phyloP scores from a whole-genome alignment of 2,888 invertebrate species.

The Cryptocephalus moraei region DNA sequence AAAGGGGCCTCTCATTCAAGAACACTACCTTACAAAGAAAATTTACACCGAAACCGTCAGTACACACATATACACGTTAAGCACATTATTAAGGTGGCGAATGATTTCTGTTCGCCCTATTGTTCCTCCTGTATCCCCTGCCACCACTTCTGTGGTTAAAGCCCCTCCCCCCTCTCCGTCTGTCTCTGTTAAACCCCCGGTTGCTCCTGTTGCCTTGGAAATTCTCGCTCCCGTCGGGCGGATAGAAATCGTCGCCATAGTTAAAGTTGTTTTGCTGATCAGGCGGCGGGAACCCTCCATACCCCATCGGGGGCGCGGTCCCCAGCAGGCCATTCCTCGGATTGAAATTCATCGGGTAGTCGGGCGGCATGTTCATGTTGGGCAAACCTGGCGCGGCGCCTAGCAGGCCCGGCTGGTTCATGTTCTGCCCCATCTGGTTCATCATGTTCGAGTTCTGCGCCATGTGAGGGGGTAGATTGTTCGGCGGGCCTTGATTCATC shows the following conservation, averaged over 20 bases:
- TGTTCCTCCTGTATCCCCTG: conserved; percentile 17
- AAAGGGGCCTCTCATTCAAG: neutral
- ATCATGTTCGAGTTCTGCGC: conserved; percentile 38
- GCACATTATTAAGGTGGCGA: conserved; percentile 25
- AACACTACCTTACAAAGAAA: neutral
- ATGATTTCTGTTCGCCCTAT: conserved; percentile 28
- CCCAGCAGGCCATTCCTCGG: conserved; percentile 32
- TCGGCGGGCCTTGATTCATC: conserved; percentile 31
- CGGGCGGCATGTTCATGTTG: conserved; percentile 23
- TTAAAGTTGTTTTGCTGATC: conserved; percentile 19
- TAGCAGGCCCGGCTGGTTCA: conserved; percentile 43
- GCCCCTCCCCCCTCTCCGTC: conserved; percentile 17
- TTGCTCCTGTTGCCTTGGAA: conserved; percentile 26
- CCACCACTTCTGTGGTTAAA: conserved; percentile 19
- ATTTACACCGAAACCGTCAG: neutral
- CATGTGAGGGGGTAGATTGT: neutral
- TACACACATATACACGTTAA: neutral
- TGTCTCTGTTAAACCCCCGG: conserved; percentile 28
- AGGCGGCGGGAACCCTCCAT: conserved; percentile 27
- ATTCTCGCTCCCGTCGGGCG: conserved; percentile 15
- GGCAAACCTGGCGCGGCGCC: conserved; percentile 43
- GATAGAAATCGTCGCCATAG: conserved; percentile 42
- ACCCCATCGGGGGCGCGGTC: conserved; percentile 21
- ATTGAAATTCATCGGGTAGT: conserved; percentile 35
- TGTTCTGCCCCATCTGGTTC: conserved; percentile 37